Conservation (phyloP, 2,888 invertebrate species). For the Aphodius sticticus region DNA sequence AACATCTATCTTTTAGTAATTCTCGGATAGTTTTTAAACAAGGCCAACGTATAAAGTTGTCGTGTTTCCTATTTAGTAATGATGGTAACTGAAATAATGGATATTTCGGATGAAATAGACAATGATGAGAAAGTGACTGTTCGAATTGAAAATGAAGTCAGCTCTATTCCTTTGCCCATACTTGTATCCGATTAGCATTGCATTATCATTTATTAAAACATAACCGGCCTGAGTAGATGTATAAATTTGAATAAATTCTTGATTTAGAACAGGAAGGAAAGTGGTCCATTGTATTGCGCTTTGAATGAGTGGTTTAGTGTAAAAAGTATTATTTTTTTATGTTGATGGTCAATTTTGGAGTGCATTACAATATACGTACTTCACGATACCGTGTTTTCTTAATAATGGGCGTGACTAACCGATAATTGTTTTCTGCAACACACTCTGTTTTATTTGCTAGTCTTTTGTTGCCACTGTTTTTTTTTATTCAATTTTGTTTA, state of each 20-base stretch:
- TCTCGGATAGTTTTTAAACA: too few relatives aligned
- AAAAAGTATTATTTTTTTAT: not conserved
- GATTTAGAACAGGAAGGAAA: not conserved
- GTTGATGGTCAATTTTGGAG: not conserved
- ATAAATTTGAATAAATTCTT: conserved; percentile 4
- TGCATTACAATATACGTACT: too few relatives aligned
- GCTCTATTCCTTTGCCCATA: not conserved
- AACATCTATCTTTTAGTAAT: too few relatives aligned
- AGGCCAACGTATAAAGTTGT: too few relatives aligned
- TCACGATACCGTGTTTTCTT: too few relatives aligned
- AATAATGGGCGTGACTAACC: too few relatives aligned
- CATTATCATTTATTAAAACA: not conserved
- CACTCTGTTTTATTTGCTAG: too few relatives aligned
- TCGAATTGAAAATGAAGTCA: not conserved
- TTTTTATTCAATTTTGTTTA: too few relatives aligned
- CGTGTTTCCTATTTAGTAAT: too few relatives aligned
- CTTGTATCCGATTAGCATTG: not conserved
- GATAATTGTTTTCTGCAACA: too few relatives aligned
- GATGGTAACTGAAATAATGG: not conserved
- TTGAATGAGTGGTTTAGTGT: not conserved
- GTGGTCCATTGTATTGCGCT: not conserved
- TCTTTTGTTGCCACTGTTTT: too few relatives aligned
- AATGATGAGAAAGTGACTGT: not conserved
- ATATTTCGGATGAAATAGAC: not conserved
- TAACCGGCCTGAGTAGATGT: not conserved